Base-by-base conservation (phyloP, 1,140 invertebrate species). In the Laupala kohalensis region DNA sequence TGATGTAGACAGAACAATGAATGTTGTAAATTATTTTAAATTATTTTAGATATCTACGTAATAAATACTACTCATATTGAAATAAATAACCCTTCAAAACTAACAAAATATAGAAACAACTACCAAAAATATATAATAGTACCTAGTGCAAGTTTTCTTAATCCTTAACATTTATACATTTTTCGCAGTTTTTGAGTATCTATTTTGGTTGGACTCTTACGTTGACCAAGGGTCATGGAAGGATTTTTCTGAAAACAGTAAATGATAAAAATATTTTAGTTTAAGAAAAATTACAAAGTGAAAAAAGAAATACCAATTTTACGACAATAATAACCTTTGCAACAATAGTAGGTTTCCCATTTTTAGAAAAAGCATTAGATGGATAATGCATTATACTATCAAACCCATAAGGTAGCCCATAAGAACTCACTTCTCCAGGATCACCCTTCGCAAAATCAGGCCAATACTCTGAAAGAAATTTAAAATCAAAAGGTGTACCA, bases 81-180 rank as follows among this genome's bases (percentile, higher is more conserved):
- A 37, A 37, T 15, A 37, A 15, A 15, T 37, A 37, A 37, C 6
- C 6, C 30, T 37, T 37, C 6, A 15, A 6, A 37, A 6, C 15
- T 6, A 37, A 15, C 15, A 37, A 6, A 37, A 37, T 15, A 6
- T 37, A 37, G 19, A 19, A 13, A 53, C 19, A 13, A 13, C 19
- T 53, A 53, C 1, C 37, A 53, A 53, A 13, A 19, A 53, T 53
- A 2, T 53, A 13, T 0, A 1, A 53, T 53, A n/a, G n/a, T n/a
- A n/a, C n/a, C n/a, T n/a, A n/a, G n/a, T n/a, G n/a, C n/a, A n/a
- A n/a, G n/a, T n/a, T n/a, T n/a, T n/a, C n/a, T n/a, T n/a, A n/a
- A n/a, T n/a, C n/a, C n/a, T 53, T 4, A 53, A 19, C 77, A 78
- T 15, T 76, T 76, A 69, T 78, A 78, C 77, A 78, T 77, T 64